Evolutionary conservation across 2,888 invertebrate genomes (phyloP), one percentile per base, ranked within the genome.

Genomic region (Timema cristinae): DNA sequence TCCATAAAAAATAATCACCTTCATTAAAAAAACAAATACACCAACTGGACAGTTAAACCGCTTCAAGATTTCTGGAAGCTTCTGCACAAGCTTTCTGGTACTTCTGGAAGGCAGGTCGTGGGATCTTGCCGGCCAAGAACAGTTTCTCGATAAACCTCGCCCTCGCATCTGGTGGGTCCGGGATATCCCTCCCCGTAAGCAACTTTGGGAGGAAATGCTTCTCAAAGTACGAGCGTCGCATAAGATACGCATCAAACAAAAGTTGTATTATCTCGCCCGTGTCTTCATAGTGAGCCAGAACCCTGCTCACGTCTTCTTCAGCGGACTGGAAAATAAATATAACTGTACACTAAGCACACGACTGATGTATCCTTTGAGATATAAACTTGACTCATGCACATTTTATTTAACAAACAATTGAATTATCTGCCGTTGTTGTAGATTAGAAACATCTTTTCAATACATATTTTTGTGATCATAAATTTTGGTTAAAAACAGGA

Each of bases 51-150:
- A 32, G 32, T 32, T 32, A 32, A 4, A 32, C 32, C 32, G 1
- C 32, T 32, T 32, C 32, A 32, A 32, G 32, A 32, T 32, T 32
- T 32, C 32, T 32, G 32, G 32, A 32, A 32, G 32, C 32, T 32
- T 32, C 32, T 32, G 68, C 72, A 56, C 69, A 63, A 48, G 54
- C 63, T 11, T 69, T 51, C n/a, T 63, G 69, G 50, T 69, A 69
- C 47, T 15, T 69, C 6, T 47, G 13, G 16, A 50, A 61, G 13
- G 49, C 8, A 11, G 50, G 6, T 6, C 15, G 49, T 6, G 63
- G 50, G 11, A 69, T 69, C 50, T 69, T 69, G 15, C 63, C 69
- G 50, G 63, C 51, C 8, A 32, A 56, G 13, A 63, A 51, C 4
- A 69, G 63, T 13, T 50, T 63, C n/a, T 32, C 51, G 10, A 69